Percentiles rank a stretch among this genome's conserved stretches.
Conservation (phyloP, 2,113 vertebrate genomes). For the Campylomormyrus tamandua region DNA sequence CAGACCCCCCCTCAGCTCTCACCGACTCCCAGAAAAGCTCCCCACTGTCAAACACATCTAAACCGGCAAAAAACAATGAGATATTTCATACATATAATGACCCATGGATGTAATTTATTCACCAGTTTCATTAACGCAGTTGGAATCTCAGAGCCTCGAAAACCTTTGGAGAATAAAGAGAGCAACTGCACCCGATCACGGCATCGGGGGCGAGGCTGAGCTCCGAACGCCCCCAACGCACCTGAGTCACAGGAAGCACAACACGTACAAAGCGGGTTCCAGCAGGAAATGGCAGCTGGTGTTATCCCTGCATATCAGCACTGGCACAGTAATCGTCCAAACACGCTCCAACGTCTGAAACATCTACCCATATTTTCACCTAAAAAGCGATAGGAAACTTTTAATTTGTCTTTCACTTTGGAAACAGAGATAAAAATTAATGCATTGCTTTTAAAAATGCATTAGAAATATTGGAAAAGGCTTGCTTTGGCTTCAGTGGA, state of each 20-base stretch:
- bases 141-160: neutral
- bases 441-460: neutral
- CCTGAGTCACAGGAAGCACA: neutral
- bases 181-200: neutral
- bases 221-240: neutral
- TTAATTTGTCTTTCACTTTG: neutral
- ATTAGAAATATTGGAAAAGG: neutral
- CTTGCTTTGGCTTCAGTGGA: neutral
- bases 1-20: neutral
- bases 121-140: neutral
- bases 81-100: neutral
- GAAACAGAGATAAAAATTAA: neutral
- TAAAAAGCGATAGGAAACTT: neutral
- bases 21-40: neutral
- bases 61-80: neutral
- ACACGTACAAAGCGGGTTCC: neutral
- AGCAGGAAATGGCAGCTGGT: neutral
- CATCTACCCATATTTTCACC: neutral
- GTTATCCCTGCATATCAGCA: neutral
- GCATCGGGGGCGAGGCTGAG: neutral
- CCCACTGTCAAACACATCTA: neutral
- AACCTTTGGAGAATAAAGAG: neutral
- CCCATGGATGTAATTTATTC: slow-evolving; percentile 4
- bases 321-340: neutral
- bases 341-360: neutral